Percentiles rank a stretch among this genome's conserved stretches.
Conservation (phyloP, 2,888 invertebrate species). For the Geotrupes spiniger region DNA sequence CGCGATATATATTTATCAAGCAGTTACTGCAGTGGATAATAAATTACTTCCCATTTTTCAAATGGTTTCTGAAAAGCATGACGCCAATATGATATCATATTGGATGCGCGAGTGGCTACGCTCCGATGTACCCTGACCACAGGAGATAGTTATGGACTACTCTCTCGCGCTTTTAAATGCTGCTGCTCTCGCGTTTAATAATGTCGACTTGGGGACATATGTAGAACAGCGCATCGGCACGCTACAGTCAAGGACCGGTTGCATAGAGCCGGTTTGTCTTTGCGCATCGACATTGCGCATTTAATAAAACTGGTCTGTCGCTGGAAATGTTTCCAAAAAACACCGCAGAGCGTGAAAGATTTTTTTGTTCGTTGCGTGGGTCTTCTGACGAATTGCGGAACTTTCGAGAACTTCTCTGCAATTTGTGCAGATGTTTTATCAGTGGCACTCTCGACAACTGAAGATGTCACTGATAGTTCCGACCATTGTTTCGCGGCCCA, state of each 20-base stretch:
- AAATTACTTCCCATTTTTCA: background rate
- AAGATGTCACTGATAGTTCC: background rate
- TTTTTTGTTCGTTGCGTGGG: background rate
- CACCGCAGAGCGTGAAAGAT: no score
- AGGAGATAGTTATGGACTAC: background rate
- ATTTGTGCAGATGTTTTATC: background rate
- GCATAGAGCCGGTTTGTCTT: no score
- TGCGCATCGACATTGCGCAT: no score
- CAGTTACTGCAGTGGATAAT: background rate
- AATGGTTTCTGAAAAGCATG: conserved; percentile 1
- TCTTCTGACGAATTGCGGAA: background rate
- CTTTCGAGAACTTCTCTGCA: background rate
- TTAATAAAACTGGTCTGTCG: no score
- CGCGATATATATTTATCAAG: background rate
- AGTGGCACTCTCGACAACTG: background rate
- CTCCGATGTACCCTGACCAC: background rate
- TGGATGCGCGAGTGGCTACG: background rate
- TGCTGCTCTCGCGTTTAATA: background rate
- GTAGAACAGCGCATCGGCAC: background rate
- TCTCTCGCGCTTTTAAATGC: no score
- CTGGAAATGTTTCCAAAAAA: no score
- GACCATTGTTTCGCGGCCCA: background rate
- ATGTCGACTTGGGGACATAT: background rate
- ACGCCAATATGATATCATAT: background rate
- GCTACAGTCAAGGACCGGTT: background rate